Evolutionary conservation across 2,113 vertebrate genomes (phyloP), one percentile per base, ranked within the genome.

Genomic region (Rhodinocichla rosea): DNA sequence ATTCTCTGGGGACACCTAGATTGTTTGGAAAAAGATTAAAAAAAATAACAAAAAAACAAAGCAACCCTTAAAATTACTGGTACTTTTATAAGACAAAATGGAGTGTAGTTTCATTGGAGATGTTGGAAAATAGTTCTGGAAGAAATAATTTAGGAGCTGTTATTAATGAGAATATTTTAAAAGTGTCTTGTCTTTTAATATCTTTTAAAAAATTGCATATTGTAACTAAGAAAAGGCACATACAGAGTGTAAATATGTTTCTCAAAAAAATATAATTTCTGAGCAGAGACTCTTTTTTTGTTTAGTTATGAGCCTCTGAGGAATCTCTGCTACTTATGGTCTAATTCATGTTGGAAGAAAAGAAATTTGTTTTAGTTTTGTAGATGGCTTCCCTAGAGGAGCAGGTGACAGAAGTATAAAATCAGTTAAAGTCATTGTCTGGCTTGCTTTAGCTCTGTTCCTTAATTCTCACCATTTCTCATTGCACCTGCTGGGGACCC

Each of bases 81-180:
- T 73, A 49, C 26, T 64, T 27, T 92, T 96, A 40, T 65, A 95
- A 94, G 49, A 90, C 30, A 97, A 96, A 92, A 62, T 71, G n/a
- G 32, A 96, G 47, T 56, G 23, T 7, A 73, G 60, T 59, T 97
- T 95, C 73, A 89, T 89, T 95, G 63, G 17, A 91, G 16, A 81
- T 22, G 70, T 77, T 89, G 64, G 23, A 83, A 97, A 93, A 82
- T 47, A 97, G n/a, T 37, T 94, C 65, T 37, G 7, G 53, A 92
- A 87, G 11, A 90, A 80, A 44, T 87, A 33, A 95, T 78, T 62
- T 76, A 77, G 16, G 55, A 92, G n/a, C 8, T 74, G 27, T 59
- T 92, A 63, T 60, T 79, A 96, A 92, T 87, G 6, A 21, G 27
- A 53, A 15, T 88, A 90, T 90, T 95, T 93, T 60, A 64, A 91